Conservation (phyloP, 2,888 invertebrate species). For the Xiphydria camelus region DNA sequence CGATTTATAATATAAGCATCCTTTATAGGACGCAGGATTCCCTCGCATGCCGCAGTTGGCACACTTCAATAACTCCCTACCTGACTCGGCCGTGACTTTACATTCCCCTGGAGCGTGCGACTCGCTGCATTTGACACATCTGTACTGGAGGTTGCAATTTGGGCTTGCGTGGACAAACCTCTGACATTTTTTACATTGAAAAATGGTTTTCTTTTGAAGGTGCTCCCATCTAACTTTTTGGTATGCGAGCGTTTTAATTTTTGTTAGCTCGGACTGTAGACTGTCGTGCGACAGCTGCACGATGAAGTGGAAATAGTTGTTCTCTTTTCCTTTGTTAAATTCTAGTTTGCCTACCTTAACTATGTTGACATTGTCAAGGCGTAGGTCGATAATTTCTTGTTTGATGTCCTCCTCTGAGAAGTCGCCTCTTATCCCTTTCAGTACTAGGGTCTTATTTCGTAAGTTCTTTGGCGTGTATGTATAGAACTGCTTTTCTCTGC, state of each 20-base stretch:
- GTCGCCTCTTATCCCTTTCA: constrained; percentile 6
- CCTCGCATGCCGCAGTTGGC: constrained; percentile 6
- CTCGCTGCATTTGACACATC: constrained; percentile 15
- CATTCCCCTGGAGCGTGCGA: constrained; percentile 7
- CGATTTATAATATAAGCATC: constrained; percentile 13
- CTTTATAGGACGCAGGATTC: constrained; percentile 14
- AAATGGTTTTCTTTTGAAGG: constrained; percentile 3
- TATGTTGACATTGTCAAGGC: constrained; percentile 3
- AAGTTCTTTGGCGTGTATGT: constrained; percentile 8
- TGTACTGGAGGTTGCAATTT: constrained; percentile 7
- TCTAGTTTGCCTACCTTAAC: neutral
- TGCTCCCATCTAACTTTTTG: constrained; percentile 12
- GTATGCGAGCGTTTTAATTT: constrained; percentile 5
- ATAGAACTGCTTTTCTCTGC: too few species aligned
- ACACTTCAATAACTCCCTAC: constrained; percentile 1
- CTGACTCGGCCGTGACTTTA: neutral
- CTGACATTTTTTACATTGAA: constrained; percentile 18
- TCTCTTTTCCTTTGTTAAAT: neutral
- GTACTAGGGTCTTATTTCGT: constrained; percentile 3
- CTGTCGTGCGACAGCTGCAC: constrained; percentile 9
- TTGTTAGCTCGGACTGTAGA: neutral
- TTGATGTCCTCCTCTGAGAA: constrained; percentile 4
- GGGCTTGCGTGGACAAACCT: constrained; percentile 9
- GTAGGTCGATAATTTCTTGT: neutral
- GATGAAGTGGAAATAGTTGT: constrained; percentile 5